These are phyloP conservation scores for Lithophane socia DNA, from an alignment of 2,888 invertebrate genomes.

Conservation along the genomic window DNA sequence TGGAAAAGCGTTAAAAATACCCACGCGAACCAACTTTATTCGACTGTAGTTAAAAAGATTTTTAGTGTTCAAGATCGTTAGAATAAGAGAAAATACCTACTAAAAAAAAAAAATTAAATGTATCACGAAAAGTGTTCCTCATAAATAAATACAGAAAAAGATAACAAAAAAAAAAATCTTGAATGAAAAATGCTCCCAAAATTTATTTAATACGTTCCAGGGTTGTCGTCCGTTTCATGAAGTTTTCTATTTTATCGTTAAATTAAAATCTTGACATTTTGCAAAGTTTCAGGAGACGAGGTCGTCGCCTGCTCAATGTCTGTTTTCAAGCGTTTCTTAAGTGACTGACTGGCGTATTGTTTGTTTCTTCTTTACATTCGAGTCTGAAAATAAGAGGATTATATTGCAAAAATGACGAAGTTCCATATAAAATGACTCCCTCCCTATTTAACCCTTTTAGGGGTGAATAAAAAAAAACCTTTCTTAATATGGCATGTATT, in stretches of 20 bases:
- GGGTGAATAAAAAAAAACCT: not conserved
- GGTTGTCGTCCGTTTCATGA: constrained; percentile 23
- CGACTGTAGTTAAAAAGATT: too few species aligned
- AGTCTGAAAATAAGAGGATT: not conserved
- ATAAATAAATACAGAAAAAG: not conserved
- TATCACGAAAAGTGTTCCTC: not conserved
- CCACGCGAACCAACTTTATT: not conserved
- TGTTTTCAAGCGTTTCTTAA: constrained; percentile 26
- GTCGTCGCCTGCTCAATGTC: constrained; percentile 38
- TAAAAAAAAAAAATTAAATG: not conserved
- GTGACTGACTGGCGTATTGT: constrained; percentile 21
- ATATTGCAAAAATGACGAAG: not conserved
- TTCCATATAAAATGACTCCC: too few species aligned
- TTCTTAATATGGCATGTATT: too few species aligned
- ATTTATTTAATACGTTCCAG: not conserved
- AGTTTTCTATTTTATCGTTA: constrained; percentile 47
- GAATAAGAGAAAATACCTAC: too few species aligned
- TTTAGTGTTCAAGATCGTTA: not conserved
- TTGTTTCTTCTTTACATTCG: constrained; percentile 19
- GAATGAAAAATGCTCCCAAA: not conserved
- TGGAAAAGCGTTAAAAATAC: not conserved
- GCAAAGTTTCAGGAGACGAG: constrained; percentile 43
- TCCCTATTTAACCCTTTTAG: too few species aligned
- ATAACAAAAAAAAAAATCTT: not conserved
- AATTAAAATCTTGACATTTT: constrained; percentile 58